Percentiles rank a stretch among this genome's conserved stretches.
These are phyloP conservation scores for Pelvicachromis taeniatus DNA, from an alignment of 2,113 vertebrate species.

Conservation along the genomic window DNA sequence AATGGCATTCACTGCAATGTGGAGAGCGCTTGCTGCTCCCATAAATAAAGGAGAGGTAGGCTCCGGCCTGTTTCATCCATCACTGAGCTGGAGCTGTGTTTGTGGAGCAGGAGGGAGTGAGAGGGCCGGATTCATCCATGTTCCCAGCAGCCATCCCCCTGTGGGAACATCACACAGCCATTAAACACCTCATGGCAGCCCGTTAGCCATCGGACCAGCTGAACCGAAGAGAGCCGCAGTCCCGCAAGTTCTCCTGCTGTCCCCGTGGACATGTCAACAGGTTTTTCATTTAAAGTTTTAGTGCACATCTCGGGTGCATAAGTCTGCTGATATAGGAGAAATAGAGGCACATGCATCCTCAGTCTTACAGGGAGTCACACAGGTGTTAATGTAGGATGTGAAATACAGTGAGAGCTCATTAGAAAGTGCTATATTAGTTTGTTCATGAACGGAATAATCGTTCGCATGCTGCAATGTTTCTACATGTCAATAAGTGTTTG, in stretches of 20 bases:
- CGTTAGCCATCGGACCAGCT: conserved; percentile 45
- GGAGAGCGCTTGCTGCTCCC: conserved; percentile 52
- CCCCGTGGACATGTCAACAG: conserved; percentile 55
- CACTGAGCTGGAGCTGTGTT: conserved; percentile 55
- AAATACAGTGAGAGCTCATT: not conserved
- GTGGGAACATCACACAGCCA: conserved; percentile 61
- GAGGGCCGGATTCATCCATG: conserved; percentile 45
- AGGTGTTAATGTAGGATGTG: conserved; percentile 28
- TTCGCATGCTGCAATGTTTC: not conserved
- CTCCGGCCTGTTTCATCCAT: conserved; percentile 70
- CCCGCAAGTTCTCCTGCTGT: conserved; percentile 14
- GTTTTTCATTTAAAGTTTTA: conserved; percentile 67
- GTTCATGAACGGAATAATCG: not conserved
- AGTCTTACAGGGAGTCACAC: not conserved
- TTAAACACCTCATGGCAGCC: conserved; percentile 70
- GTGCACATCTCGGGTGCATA: conserved; percentile 44
- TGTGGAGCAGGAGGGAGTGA: conserved; percentile 42
- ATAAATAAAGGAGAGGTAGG: conserved; percentile 62
- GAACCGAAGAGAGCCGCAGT: conserved; percentile 16
- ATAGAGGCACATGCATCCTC: not conserved
- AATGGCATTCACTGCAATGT: conserved; percentile 45
- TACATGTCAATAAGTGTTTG: not conserved
- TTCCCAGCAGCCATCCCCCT: conserved; percentile 60
- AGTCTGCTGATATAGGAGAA: conserved; percentile 47
- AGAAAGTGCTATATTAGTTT: not conserved